phyloP scores from a whole-genome alignment of 1,140 invertebrate genomes.

The Drosophila novamexicana region DNA sequence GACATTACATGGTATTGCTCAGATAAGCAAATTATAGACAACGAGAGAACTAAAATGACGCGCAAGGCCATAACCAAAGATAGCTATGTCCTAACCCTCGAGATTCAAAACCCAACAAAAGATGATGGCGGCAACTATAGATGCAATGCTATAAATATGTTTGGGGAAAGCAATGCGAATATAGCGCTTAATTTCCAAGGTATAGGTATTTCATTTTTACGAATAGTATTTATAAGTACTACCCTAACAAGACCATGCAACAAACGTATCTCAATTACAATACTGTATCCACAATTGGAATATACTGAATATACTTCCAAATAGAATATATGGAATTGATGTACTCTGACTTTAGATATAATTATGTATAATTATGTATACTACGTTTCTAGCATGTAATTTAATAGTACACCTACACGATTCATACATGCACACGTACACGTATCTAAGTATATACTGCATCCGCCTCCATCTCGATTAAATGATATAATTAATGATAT shows the following conservation, averaged over 20 bases:
- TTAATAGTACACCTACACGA: no score
- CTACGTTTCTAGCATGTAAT: no score
- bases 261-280: not conserved
- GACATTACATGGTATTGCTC: constrained; percentile 98
- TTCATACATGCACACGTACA: no score
- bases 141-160: constrained; percentile 99
- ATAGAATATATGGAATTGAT: not conserved
- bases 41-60: constrained; percentile 93
- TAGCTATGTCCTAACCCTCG: constrained; percentile 94
- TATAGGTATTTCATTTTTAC: constrained; percentile 84
- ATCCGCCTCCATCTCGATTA: no score
- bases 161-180: constrained; percentile 99
- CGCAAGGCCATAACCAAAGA: constrained; percentile 94
- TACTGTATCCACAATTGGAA: constrained; percentile 1
- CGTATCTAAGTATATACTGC: no score
- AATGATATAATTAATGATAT: no score
- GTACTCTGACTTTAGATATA: no score
- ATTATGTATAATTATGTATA: no score
- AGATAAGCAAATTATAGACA: constrained; percentile 91
- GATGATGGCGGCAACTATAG: constrained; percentile 99
- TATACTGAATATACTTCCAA: not conserved
- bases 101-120: constrained; percentile 96
- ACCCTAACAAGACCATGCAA: constrained; percentile 1
- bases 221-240: not conserved
- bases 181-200: constrained; percentile 99